Conservation (phyloP, 2,797 vertebrate species). For the Sebastes alutus region DNA sequence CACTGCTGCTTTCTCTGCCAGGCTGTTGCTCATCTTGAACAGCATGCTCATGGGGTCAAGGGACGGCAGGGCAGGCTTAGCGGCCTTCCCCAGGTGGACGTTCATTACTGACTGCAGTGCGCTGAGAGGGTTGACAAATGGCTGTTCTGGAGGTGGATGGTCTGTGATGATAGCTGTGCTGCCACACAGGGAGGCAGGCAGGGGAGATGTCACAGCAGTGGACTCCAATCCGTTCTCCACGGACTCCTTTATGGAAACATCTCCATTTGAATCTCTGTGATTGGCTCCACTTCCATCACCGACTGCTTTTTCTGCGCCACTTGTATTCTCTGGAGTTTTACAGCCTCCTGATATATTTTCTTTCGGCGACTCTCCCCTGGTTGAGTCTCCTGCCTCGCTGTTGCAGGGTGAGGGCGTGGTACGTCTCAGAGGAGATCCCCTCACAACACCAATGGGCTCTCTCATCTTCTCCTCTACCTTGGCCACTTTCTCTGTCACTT, state of each 20-base stretch:
- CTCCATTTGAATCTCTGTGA: slow-evolving; percentile 86
- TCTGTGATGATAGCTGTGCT: slow-evolving; percentile 98
- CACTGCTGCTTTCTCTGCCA: slow-evolving; percentile 97
- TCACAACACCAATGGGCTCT: slow-evolving; percentile 82
- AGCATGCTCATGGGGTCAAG: slow-evolving; percentile 99
- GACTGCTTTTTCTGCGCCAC: slow-evolving; percentile 43
- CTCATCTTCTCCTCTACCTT: slow-evolving; percentile 97
- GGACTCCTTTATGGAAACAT: slow-evolving; percentile 83
- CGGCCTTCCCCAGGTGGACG: slow-evolving; percentile 96
- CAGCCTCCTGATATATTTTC: slow-evolving; percentile 79
- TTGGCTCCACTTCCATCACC: slow-evolving; percentile 72
- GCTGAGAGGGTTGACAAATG: slow-evolving; percentile 97
- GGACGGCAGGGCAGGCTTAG: slow-evolving; percentile 94
- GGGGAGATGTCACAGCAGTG: slow-evolving; percentile 81
- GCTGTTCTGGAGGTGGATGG: slow-evolving; percentile 95
- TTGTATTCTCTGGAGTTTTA: slow-evolving; percentile 87
- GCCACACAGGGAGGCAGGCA: slow-evolving; percentile 84
- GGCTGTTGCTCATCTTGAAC: slow-evolving; percentile 99
- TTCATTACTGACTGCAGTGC: slow-evolving; percentile 99
- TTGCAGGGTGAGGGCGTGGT: slow-evolving; percentile 92
- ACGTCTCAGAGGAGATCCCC: slow-evolving; percentile 87
- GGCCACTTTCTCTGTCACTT: slow-evolving; percentile 96
- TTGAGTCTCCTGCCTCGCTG: slow-evolving; percentile 90
- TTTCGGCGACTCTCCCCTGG: slow-evolving; percentile 86
- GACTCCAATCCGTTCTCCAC: slow-evolving; percentile 90